Evolutionary conservation across 2,888 invertebrate species (phyloP), one percentile per base, ranked within the genome.

Genomic region (Belgica antarctica): DNA sequence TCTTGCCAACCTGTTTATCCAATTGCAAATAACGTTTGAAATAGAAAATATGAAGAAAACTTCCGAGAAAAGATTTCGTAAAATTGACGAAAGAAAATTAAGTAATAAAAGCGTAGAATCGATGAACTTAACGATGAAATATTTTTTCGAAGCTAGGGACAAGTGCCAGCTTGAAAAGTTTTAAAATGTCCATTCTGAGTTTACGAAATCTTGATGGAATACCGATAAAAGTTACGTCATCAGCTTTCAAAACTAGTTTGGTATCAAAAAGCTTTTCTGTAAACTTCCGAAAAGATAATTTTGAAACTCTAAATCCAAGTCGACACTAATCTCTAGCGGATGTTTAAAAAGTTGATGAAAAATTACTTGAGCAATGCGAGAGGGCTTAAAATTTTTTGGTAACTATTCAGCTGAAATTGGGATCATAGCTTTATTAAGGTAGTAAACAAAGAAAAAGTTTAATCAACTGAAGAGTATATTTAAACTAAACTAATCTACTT

Each of bases 351-450:
- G 36, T 46, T 22, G 63, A 46, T 65, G 41, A 65, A 36, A 57
- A 47, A 34, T 19, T 17, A 47, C 65, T 68, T 68, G 68, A 68
- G 68, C 68, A 68, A 68, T 68, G 68, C 57, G 47, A 25, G 57
- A 68, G 24, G 68, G 68, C 68, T 68, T 68, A 68, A 68, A 68
- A 57, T 68, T 68, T 59, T 57, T 57, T 73, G 73, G 74, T 73
- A 73, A 72, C 74, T 73, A 72, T 68, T 81, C 81, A 81, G 81
- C 81, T 81, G 81, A 81, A 78, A 79, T 84, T 80, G 84, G 86
- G 85, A 82, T 83, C 83, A 85, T 84, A 86, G 86, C 86, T 86
- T 86, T 86, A 86, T 85, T 79, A 85, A 83, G 75, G 75, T 65
- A 68, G 68, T 47, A 24, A 65, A 46, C 24, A 36, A 24, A 27